Evolutionary conservation across 2,888 invertebrate species (phyloP).

Genomic region (Parnassius orleans): DNA sequence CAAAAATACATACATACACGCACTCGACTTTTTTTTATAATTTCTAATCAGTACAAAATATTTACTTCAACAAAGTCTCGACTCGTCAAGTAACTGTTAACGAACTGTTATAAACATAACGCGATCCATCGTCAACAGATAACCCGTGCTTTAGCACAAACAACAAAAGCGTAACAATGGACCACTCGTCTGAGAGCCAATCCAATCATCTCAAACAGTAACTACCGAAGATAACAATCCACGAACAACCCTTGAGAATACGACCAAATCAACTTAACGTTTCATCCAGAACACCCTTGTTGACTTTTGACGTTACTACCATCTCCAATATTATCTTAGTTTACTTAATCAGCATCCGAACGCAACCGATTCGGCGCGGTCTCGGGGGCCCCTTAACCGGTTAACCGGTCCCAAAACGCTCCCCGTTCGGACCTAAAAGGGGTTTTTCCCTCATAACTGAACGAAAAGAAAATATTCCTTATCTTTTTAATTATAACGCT

Average conservation of each 20-base stretch:
- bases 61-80: background rate
- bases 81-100: conserved; percentile 26
- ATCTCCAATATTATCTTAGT: conserved; percentile 77
- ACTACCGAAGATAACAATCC: conserved; percentile 70
- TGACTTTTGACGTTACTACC: conserved; percentile 74
- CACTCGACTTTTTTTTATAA: too few relatives aligned
- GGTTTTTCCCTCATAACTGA: conserved; percentile 60
- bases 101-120: conserved; percentile 33
- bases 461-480: conserved; percentile 74
- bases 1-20: too few relatives aligned
- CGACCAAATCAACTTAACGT: conserved; percentile 75
- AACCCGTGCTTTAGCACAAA: conserved; percentile 44
- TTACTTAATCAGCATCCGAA: conserved; percentile 76
- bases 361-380: conserved; percentile 57
- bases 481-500: conserved; percentile 78
- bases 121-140: conserved; percentile 34
- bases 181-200: conserved; percentile 65
- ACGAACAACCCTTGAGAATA: conserved; percentile 72
- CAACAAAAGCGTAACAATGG: conserved; percentile 57
- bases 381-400: conserved; percentile 72
- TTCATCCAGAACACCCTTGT: conserved; percentile 68
- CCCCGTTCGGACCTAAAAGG: conserved; percentile 51
- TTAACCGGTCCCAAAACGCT: conserved; percentile 57
- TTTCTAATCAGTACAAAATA: too few relatives aligned
- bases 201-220: conserved; percentile 78